Base-by-base conservation (phyloP, 2,797 vertebrate species). In the Stomatorhinus walkeri region DNA sequence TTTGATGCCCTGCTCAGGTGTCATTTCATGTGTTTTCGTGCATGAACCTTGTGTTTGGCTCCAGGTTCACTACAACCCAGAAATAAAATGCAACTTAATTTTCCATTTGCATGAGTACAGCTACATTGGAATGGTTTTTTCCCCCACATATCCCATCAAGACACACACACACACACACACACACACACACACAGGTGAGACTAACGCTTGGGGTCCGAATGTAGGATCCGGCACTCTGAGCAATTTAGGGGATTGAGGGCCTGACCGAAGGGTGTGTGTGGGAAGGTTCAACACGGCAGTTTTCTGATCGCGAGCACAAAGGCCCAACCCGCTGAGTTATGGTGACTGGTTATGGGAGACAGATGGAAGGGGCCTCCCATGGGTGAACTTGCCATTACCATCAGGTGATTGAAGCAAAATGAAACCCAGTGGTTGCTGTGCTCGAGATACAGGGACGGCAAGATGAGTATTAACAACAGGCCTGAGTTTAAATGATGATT, bases 401-500 rank as follows among this genome's bases (percentile, higher is more conserved):
- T 81, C 36, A n/a, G 28, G 76, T 6, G 9, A 81, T 19, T 81
- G 16, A 81, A 81, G 40, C 16, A 46, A 1, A 19, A 36, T 72
- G 64, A 36, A 36, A 81, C 40, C 2, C 72, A 43, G 36, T 43
- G 72, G 49, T 86, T 54, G 56, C 12, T 10, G 28, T 32, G 10
- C 22, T 14, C 3, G 24, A 52, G 48, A 32, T 54, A 54, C 28
- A 36, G 14, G n/a, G 48, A 16, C 16, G 4, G 12, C 5, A 52
- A 49, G 48, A 86, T 19, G 85, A 56, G 49, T 16, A 81, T 86
- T 40, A 12, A 40, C 14, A n/a, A 40, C 48, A 28, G 14, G 49
- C 54, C 51, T 52, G 51, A 56, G n/a, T 85, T 85, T 48, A 86
- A 52, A 14, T 86, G 56, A 86, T 40, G 22, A 86, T 86, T 86